A percentile compares a stretch with the other conserved stretches of the same genome.
phyloP scores from a whole-genome alignment of 2,888 invertebrate species.

The Agrochola macilenta region DNA sequence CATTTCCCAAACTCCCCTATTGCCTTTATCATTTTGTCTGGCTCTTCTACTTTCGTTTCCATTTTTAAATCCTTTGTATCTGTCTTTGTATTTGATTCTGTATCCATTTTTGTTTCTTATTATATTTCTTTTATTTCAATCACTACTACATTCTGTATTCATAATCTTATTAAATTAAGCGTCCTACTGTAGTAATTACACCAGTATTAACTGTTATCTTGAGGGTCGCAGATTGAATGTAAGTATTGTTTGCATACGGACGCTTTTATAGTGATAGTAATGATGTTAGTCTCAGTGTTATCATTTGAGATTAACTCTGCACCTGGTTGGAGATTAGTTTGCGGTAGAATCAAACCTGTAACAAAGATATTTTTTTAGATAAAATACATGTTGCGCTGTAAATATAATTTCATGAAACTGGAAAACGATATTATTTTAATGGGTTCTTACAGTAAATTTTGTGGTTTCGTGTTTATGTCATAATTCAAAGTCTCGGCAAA shows the following conservation, averaged over 20 bases:
- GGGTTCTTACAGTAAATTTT: not conserved
- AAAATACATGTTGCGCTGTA: not conserved
- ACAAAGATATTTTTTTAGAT: slow-evolving; percentile 1
- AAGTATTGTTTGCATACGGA: slow-evolving; percentile 20
- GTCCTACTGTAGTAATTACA: slow-evolving; percentile 24
- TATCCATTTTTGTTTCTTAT: slow-evolving; percentile 20
- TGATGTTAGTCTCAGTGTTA: slow-evolving; percentile 11
- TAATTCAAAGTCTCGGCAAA: not conserved
- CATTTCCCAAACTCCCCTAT: slow-evolving; percentile 91
- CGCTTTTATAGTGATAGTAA: slow-evolving; percentile 19
- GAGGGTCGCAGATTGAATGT: slow-evolving; percentile 24
- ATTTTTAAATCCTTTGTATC: slow-evolving; percentile 16
- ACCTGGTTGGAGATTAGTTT: not conserved
- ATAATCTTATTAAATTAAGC: slow-evolving; percentile 16
- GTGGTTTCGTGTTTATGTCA: not conserved
- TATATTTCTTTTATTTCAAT: slow-evolving; percentile 6
- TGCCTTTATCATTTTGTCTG: slow-evolving; percentile 70
- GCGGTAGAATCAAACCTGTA: slow-evolving; percentile 23
- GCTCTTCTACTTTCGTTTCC: slow-evolving; percentile 31
- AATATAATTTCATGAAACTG: not conserved
- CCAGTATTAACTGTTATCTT: slow-evolving; percentile 38
- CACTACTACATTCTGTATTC: slow-evolving; percentile 6
- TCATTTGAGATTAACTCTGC: slow-evolving; percentile 16
- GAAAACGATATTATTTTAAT: not conserved
- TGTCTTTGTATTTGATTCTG: slow-evolving; percentile 33